Evolutionary conservation across 1,140 invertebrate genomes (phyloP).

Genomic region (Bombus sylvicola): DNA sequence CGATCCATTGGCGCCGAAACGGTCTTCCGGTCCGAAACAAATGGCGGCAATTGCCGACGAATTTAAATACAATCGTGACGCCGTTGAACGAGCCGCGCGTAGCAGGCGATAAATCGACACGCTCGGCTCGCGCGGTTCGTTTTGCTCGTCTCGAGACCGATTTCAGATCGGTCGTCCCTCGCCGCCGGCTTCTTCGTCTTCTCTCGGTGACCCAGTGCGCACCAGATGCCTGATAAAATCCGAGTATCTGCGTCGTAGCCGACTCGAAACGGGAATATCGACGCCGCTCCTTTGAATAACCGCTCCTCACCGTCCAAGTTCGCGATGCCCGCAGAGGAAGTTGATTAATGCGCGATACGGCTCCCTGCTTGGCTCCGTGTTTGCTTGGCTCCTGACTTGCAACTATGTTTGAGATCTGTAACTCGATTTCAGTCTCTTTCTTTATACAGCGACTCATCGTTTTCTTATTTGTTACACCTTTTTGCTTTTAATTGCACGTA

Average conservation of each 20-base stretch:
- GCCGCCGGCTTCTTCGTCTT: background rate
- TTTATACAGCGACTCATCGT: background rate
- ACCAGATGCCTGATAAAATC: constrained; percentile 45
- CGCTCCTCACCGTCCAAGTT: background rate
- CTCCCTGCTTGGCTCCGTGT: background rate
- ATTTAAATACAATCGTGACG: constrained; percentile 66
- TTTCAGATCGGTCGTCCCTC: background rate
- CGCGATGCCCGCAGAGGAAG: background rate
- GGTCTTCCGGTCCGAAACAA: constrained; percentile 38
- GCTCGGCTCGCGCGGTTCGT: background rate
- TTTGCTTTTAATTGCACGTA: background rate
- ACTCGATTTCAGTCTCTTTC: background rate
- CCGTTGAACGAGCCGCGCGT: constrained; percentile 4
- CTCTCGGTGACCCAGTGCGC: constrained; percentile 31
- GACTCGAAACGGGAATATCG: constrained; percentile 19
- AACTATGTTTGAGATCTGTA: background rate
- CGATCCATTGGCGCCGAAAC: constrained; percentile 46
- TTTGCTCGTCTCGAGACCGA: constrained; percentile 18
- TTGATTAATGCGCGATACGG: constrained; percentile 3
- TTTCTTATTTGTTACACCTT: background rate
- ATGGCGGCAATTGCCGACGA: constrained; percentile 51
- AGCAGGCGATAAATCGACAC: constrained; percentile 30
- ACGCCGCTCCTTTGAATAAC: constrained; percentile 1
- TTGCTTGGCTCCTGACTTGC: background rate
- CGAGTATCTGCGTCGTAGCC: constrained; percentile 11